These are phyloP conservation scores for Cantharis rufa DNA, from an alignment of 2,888 invertebrate species.

Conservation along the genomic window DNA sequence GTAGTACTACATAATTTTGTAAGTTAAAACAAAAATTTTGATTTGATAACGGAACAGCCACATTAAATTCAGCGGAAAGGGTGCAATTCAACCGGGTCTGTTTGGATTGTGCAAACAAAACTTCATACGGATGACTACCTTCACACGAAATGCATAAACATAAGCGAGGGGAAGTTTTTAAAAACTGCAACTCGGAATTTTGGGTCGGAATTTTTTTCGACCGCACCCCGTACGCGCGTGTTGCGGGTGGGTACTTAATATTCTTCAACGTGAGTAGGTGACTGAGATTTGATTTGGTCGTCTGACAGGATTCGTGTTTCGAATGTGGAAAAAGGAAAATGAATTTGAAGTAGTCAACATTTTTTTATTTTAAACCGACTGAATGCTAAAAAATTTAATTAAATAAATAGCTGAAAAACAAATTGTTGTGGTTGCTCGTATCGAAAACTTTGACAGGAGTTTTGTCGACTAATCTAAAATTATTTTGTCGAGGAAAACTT, in stretches of 20 bases:
- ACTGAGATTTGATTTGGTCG: constrained; percentile 53
- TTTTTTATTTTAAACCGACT: constrained; percentile 12
- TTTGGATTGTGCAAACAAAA: not conserved
- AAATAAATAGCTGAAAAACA: not conserved
- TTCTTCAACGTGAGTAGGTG: constrained; percentile 45
- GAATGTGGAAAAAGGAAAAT: constrained; percentile 45
- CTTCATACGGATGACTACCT: not conserved
- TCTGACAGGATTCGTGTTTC: constrained; percentile 46
- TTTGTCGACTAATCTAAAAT: constrained; percentile 6
- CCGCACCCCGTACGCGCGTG: not conserved
- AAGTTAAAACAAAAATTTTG: not conserved
- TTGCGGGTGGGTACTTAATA: constrained; percentile 40
- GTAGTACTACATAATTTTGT: not conserved
- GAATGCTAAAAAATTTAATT: not conserved
- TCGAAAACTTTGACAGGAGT: not conserved
- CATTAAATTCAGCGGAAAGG: not conserved
- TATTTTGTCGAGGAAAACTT: constrained; percentile 14
- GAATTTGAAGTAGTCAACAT: constrained; percentile 11
- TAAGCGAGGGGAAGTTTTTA: not conserved
- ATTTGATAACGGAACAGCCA: not conserved
- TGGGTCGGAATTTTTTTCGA: not conserved
- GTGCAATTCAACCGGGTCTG: not conserved
- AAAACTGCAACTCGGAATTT: not conserved
- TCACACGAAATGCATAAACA: not conserved
- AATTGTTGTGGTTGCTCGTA: not conserved